Base-by-base conservation (phyloP, 2,797 vertebrate species). In the Apodemus agrarius region DNA sequence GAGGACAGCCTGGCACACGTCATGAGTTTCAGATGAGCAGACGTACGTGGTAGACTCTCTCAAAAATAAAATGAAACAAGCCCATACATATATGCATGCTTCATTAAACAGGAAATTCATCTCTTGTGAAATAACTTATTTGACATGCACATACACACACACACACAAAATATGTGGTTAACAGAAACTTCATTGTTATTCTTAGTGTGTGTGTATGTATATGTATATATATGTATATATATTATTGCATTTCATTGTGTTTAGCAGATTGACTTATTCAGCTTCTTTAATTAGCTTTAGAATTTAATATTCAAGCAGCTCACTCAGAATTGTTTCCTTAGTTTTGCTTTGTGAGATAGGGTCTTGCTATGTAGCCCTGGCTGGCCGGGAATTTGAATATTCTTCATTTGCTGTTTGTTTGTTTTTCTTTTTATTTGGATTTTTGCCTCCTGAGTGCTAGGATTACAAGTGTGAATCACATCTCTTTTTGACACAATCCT, bases 91-190 rank as follows among this genome's bases (percentile, higher is more conserved):
- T 94, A 29, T 59, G 1, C 10, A 85, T 74, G 40, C 12, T 86
- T 82, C 67, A 67, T 91, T 90, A 76, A 94, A 67, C 21, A 84
- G 34, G n/a, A 82, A 96, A 91, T 96, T 86, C 90, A 94, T 79
- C 21, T 54, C 43, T 76, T 82, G 80, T 91, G 89, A 90, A 96
- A 49, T 89, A 49, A 49, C 46, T 49, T 49, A 49, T 49, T 49
- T 49, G 46, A 6, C 46, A 63, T 95, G 8, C 59, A 61, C 21
- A 61, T 19, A 9, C 22, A 61, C 22, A 61, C 59, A 79, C 22
- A 61, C 59, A 79, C 29, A 79, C 17, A 78, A 46, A 31, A 78
- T 49, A 34, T 52, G 52, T 61, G 69, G 37, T 88, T 90, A 72
- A 46, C 37, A 82, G 69, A 54, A 90, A 76, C 34, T 6, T 65